These are phyloP conservation scores for Telmatochromis sp. DNA, from an alignment of 2,113 vertebrate genomes.

Conservation along the genomic window DNA sequence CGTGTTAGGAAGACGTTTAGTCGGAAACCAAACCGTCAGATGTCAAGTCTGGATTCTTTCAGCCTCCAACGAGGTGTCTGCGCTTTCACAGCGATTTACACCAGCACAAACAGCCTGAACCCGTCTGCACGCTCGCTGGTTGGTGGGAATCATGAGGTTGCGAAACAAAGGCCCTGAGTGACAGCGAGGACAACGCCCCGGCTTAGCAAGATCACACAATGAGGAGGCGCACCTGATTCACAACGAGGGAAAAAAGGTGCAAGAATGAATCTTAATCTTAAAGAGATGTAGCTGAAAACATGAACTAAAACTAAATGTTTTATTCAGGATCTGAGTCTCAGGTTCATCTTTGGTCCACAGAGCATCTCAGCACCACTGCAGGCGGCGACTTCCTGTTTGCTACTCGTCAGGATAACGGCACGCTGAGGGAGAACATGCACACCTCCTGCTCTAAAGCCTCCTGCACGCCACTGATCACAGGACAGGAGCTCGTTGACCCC, in stretches of 20 bases:
- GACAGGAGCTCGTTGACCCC: not conserved
- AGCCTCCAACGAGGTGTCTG: not conserved
- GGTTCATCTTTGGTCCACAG: not conserved
- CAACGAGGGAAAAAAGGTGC: not conserved
- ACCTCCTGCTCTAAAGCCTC: not conserved
- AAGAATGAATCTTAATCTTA: not conserved
- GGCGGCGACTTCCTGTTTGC: fast-evolving
- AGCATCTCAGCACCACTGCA: not conserved
- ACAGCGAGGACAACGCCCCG: not conserved
- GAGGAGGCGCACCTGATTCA: not conserved
- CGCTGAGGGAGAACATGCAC: not conserved
- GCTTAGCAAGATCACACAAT: not conserved
- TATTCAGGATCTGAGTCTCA: not conserved
- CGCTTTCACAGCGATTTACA: not conserved
- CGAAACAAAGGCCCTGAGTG: not conserved
- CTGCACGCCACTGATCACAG: not conserved
- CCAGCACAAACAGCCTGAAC: not conserved
- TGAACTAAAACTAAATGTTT: not conserved
- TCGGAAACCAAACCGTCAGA: not conserved
- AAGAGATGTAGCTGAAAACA: not conserved
- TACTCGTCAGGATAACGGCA: not conserved
- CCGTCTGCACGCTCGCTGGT: not conserved
- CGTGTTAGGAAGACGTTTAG: fast-evolving
- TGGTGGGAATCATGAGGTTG: not conserved
- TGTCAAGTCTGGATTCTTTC: not conserved